phyloP scores from a whole-genome alignment of 2,797 vertebrate genomes.

The Mus minutoides region DNA sequence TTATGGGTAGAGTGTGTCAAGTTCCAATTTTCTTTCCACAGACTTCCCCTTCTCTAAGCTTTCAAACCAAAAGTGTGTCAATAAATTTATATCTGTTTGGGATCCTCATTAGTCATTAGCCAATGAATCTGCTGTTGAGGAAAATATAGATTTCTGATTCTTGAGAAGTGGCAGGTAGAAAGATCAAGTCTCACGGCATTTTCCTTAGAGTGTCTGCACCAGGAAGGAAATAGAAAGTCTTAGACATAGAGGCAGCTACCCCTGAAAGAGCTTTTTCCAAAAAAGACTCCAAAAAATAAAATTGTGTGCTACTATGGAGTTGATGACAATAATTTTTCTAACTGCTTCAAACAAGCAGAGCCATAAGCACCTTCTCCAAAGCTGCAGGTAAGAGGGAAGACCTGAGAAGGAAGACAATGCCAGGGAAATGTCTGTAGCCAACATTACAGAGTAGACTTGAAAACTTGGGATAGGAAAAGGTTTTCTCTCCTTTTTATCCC shows the following conservation, averaged over 20 bases:
- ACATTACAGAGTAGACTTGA: neutral
- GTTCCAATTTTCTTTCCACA: neutral
- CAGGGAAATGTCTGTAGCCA: neutral
- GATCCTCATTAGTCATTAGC: neutral
- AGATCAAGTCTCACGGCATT: neutral
- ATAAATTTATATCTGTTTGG: neutral
- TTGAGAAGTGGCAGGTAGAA: neutral
- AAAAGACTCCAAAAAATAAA: neutral
- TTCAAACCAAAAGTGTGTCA: neutral
- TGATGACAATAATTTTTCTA: neutral
- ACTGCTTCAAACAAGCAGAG: neutral
- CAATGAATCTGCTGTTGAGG: neutral
- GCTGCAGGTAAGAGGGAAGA: neutral
- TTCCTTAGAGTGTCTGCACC: neutral
- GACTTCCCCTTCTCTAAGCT: neutral
- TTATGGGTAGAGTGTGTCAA: neutral
- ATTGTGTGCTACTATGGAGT: neutral
- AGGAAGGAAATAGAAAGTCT: neutral
- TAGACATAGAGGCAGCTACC: neutral
- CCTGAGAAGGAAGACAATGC: neutral
- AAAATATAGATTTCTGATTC: neutral
- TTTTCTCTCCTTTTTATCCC: neutral
- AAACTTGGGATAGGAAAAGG: accelerated
- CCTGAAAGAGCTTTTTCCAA: neutral
- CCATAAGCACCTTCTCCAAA: neutral